Conservation (phyloP, 2,113 vertebrate species). For the Herpailurus yagouaroundi region DNA sequence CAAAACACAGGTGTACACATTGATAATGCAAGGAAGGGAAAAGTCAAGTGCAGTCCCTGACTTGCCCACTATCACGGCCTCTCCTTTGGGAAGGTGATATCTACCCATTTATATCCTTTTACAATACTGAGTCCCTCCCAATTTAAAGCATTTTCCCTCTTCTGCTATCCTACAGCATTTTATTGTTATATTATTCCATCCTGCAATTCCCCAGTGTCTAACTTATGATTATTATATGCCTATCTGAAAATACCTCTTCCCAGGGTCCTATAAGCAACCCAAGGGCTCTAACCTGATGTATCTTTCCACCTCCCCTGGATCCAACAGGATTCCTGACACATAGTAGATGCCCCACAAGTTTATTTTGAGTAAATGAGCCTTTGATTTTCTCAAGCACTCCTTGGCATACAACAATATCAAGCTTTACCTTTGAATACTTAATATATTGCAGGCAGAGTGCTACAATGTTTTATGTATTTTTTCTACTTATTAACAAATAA, state of each 20-base stretch:
- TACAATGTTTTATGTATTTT: background rate
- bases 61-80: background rate
- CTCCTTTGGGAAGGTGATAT: background rate
- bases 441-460: background rate
- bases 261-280: background rate
- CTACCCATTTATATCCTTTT: background rate
- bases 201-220: background rate
- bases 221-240: background rate
- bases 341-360: no score
- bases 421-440: background rate
- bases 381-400: background rate
- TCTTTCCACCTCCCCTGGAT: background rate
- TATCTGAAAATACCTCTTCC: background rate
- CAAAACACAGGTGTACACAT: background rate
- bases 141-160: background rate
- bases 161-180: background rate
- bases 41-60: background rate
- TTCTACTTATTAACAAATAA: background rate
- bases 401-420: background rate
- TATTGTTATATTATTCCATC: background rate
- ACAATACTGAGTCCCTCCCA: background rate
- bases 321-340: background rate
- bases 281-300: background rate
- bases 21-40: background rate
- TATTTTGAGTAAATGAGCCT: background rate